Conservation (phyloP, 37 sponge, comb jelly and placozoan species). For the Diacarnus erythraeanus region DNA sequence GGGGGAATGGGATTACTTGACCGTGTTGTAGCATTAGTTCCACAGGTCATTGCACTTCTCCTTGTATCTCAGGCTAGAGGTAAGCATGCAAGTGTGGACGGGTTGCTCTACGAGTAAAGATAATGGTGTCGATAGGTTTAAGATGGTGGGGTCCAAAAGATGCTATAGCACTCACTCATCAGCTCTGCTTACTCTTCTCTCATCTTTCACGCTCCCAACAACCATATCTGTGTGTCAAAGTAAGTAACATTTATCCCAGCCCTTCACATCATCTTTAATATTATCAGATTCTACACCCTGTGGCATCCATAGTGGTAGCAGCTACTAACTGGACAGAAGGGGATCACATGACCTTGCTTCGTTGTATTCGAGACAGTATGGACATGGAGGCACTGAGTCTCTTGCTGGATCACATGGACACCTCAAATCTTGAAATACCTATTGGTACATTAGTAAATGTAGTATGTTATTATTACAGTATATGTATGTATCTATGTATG, state of each 20-base stretch:
- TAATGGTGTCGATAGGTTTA: not conserved
- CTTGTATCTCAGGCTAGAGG: slow-evolving; percentile 3
- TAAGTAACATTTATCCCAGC: not conserved
- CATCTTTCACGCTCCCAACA: not conserved
- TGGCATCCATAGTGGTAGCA: slow-evolving; percentile 10
- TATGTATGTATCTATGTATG: no score
- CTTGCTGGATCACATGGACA: not conserved
- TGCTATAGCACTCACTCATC: not conserved
- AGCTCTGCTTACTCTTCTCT: slow-evolving; percentile 1
- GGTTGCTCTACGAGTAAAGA: no score
- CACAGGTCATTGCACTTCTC: not conserved
- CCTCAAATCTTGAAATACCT: not conserved
- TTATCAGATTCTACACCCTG: not conserved
- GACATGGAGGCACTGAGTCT: not conserved
- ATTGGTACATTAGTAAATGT: not conserved
- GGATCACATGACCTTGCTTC: slow-evolving; percentile 1
- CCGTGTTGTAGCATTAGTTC: not conserved
- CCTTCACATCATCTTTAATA: not conserved
- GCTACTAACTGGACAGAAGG: slow-evolving; percentile 18
- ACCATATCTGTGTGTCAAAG: not conserved
- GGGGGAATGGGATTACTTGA: not conserved
- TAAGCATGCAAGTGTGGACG: no score
- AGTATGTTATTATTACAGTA: no score
- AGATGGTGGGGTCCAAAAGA: slow-evolving; percentile 9
- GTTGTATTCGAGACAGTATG: slow-evolving; percentile 9